Percentiles rank a stretch among this genome's conserved stretches.
phyloP scores from a whole-genome alignment of 1,140 invertebrate species.

The Hesperophylax magnus region DNA sequence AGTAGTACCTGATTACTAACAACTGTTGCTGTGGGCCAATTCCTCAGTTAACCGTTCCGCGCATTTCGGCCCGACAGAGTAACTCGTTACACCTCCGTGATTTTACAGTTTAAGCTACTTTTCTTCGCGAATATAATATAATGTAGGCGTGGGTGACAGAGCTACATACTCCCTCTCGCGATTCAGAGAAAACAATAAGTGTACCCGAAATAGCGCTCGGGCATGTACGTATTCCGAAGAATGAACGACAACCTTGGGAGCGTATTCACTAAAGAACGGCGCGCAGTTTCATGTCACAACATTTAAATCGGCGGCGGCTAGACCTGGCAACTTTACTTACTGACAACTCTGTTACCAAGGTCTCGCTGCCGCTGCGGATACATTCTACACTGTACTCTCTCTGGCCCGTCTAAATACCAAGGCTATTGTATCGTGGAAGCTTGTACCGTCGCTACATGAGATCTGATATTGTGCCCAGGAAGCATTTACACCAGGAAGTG shows the following conservation, averaged over 20 bases:
- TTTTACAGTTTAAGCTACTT: not conserved
- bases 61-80: not conserved
- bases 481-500: slow-evolving; percentile 10
- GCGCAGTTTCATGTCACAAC: slow-evolving; percentile 32
- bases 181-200: slow-evolving; percentile 22
- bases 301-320: slow-evolving; percentile 15
- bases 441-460: not conserved
- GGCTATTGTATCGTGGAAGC: not conserved
- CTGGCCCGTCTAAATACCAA: slow-evolving; percentile 7
- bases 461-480: not conserved
- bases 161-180: slow-evolving; percentile 16
- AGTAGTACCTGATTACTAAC: too few relatives aligned
- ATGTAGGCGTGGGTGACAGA: slow-evolving; percentile 16
- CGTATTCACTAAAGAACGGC: slow-evolving; percentile 26
- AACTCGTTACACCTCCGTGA: slow-evolving; percentile 1
- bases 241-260: slow-evolving; percentile 27
- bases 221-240: not conserved
- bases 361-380: not conserved
- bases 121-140: not conserved
- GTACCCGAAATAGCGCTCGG: slow-evolving; percentile 24
- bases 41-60: not conserved
- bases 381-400: not conserved
- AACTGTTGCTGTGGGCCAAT: not conserved
- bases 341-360: slow-evolving; percentile 5
- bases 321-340: not conserved